Conservation (phyloP, 2,113 vertebrate species). For the Muntiacus reevesi region DNA sequence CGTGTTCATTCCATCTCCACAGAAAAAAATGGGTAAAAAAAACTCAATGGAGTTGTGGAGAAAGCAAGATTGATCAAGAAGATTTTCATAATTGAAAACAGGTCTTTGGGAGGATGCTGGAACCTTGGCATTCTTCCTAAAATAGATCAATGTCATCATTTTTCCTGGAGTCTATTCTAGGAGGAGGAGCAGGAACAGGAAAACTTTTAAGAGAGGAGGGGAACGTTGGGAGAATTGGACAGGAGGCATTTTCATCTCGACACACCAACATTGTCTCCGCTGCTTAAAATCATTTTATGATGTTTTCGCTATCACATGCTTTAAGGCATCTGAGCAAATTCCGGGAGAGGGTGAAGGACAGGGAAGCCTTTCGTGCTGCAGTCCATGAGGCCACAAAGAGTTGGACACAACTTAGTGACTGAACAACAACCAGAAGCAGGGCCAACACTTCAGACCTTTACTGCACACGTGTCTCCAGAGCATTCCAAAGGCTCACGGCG, state of each 20-base stretch:
- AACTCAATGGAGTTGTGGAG: neutral
- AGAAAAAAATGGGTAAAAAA: neutral
- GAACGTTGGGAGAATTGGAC: neutral
- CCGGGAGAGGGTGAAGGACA: neutral
- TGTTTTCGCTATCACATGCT: neutral
- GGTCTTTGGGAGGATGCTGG: neutral
- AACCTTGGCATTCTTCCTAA: neutral
- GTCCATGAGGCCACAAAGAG: neutral
- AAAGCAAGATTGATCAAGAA: neutral
- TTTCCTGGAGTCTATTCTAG: slow-evolving; percentile 30
- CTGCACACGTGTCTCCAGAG: neutral
- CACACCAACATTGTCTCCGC: neutral
- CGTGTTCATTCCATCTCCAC: neutral
- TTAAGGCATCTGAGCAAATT: neutral
- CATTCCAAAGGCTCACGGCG: neutral
- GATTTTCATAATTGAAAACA: slow-evolving; percentile 29
- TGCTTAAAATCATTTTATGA: neutral
- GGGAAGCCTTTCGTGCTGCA: neutral
- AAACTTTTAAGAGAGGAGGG: neutral
- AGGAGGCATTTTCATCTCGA: neutral
- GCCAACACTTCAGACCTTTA: neutral
- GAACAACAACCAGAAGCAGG: neutral
- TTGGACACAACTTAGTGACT: neutral
- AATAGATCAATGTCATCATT: neutral
- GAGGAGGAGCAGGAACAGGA: neutral